Conservation (phyloP, 2,113 vertebrate species). For the Regulus satrapa region DNA sequence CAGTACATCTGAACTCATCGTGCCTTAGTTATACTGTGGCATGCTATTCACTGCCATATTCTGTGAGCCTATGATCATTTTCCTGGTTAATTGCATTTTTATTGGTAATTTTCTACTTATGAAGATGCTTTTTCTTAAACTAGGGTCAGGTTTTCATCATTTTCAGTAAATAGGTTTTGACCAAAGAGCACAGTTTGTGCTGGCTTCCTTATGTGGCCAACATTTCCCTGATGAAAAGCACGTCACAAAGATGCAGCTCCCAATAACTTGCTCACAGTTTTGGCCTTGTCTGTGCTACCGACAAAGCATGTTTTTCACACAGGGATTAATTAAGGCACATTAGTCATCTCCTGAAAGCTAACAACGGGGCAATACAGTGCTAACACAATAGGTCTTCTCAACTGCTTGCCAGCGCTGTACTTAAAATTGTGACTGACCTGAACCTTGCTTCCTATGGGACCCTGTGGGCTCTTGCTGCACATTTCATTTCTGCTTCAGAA, state of each 20-base stretch:
- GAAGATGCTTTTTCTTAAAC: neutral
- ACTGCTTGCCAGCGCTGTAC: neutral
- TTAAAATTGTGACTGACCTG: neutral
- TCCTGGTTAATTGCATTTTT: neutral
- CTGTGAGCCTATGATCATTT: neutral
- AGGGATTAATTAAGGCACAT: conserved; percentile 34
- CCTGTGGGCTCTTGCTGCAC: neutral
- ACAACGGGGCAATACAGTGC: neutral
- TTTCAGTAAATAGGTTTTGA: neutral
- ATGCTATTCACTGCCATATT: neutral
- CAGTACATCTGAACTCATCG: neutral
- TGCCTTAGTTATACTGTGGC: neutral
- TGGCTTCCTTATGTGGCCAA: rapidly evolving
- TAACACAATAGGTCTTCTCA: neutral
- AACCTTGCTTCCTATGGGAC: neutral
- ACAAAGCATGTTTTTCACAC: conserved; percentile 1
- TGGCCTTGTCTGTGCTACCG: neutral
- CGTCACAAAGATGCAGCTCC: neutral
- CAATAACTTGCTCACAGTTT: neutral
- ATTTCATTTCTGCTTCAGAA: conserved; percentile 4
- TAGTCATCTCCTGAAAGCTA: conserved; percentile 8
- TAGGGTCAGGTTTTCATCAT: neutral
- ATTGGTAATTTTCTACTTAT: neutral
- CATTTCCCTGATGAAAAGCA: neutral
- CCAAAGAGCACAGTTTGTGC: neutral